These are phyloP conservation scores for Yoshiicerus persimilis DNA, from an alignment of 1,140 invertebrate species.

Conservation along the genomic window DNA sequence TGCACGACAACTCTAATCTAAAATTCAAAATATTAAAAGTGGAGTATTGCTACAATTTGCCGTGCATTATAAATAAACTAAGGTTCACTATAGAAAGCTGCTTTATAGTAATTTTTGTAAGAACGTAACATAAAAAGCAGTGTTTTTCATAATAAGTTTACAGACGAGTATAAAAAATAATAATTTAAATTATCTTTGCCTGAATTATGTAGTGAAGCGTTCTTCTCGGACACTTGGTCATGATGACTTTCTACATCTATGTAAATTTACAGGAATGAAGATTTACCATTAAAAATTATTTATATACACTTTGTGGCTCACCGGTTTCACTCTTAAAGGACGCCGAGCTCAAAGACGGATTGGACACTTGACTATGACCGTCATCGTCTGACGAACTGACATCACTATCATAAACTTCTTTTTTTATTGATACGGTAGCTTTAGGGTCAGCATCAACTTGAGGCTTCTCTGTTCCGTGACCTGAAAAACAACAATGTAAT, in stretches of 20 bases:
- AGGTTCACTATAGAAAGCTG: too few relatives aligned
- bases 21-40: neutral
- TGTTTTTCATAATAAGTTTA: neutral
- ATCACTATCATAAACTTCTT: conserved; percentile 68
- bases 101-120: neutral
- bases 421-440: neutral
- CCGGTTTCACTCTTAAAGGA: conserved; percentile 42
- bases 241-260: neutral
- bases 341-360: conserved; percentile 42
- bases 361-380: conserved; percentile 40
- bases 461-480: neutral
- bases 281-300: neutral
- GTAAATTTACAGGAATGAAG: neutral
- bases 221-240: conserved; percentile 4
- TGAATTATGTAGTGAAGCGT: conserved; percentile 14
- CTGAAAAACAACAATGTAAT: too few relatives aligned
- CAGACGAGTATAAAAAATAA: neutral
- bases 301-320: neutral
- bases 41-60: neutral
- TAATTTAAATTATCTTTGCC: neutral
- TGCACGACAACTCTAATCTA: too few relatives aligned
- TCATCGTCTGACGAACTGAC: conserved; percentile 56
- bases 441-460: neutral
- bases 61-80: neutral
- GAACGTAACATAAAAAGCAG: neutral